Conservation (phyloP, 92 coral and sea anemone species). For the Palythoa grandiflora region DNA sequence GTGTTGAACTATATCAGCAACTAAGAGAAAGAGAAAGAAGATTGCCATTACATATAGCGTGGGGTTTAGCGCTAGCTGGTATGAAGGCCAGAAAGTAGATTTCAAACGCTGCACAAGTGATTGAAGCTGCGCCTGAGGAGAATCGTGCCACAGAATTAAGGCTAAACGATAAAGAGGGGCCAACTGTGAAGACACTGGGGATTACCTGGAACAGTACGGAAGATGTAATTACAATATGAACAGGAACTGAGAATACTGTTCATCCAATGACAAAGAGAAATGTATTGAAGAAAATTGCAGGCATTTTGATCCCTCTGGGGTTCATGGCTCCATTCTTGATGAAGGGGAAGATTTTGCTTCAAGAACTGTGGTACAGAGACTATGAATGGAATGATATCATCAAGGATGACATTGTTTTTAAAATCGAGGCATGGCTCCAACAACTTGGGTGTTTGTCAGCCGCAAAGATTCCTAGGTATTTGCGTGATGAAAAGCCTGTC, state of each 20-base stretch:
- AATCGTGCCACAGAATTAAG: slow-evolving; percentile 49
- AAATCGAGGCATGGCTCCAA: slow-evolving; percentile 52
- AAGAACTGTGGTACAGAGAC: slow-evolving; percentile 63
- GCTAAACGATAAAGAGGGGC: slow-evolving; percentile 9
- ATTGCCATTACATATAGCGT: not conserved
- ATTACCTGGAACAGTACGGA: slow-evolving; percentile 55
- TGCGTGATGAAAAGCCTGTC: slow-evolving; percentile 48
- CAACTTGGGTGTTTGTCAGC: not conserved
- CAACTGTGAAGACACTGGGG: slow-evolving; percentile 44
- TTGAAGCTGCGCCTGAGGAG: slow-evolving; percentile 36
- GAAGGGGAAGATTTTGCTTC: slow-evolving; percentile 62
- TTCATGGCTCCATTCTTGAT: slow-evolving; percentile 49
- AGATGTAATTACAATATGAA: slow-evolving; percentile 38
- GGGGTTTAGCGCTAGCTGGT: slow-evolving; percentile 52
- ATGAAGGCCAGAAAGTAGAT: slow-evolving; percentile 71
- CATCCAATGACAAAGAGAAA: slow-evolving; percentile 58
- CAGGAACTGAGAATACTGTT: slow-evolving; percentile 22
- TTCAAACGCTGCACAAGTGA: slow-evolving; percentile 55
- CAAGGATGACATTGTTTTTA: slow-evolving; percentile 43
- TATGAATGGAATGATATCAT: slow-evolving; percentile 68
- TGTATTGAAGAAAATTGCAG: slow-evolving; percentile 60
- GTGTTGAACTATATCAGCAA: slow-evolving; percentile 60
- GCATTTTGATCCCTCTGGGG: slow-evolving; percentile 60
- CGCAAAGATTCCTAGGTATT: slow-evolving; percentile 45
- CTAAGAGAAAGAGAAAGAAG: not conserved